A percentile compares a stretch with the other conserved stretches of the same genome.
These are phyloP conservation scores for Pyralis farinalis DNA, from an alignment of 2,888 invertebrate species.

Conservation along the genomic window DNA sequence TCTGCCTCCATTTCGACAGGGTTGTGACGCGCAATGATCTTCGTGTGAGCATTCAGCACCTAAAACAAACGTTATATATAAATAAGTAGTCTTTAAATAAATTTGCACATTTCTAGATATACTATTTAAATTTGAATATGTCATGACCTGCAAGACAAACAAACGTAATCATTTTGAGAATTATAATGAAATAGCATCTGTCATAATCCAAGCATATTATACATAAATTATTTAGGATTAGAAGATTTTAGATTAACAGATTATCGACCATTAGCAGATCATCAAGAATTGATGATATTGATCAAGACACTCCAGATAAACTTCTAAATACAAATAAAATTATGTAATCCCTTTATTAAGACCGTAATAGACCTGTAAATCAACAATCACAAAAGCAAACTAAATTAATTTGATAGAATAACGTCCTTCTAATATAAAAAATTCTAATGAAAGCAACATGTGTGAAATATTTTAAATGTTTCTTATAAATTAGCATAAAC, in stretches of 20 bases:
- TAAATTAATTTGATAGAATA: too few relatives aligned
- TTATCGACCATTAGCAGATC: constrained; percentile 2
- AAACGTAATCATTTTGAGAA: too few relatives aligned
- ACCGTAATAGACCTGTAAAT: background rate
- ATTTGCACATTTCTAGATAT: too few relatives aligned
- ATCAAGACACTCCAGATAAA: background rate
- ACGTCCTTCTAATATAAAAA: too few relatives aligned
- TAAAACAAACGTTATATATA: constrained; percentile 40
- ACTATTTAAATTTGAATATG: too few relatives aligned
- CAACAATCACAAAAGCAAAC: background rate
- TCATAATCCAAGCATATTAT: background rate
- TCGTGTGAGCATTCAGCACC: constrained; percentile 93
- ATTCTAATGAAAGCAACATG: too few relatives aligned
- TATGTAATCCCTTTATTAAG: too few relatives aligned
- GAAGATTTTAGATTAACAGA: constrained; percentile 12
- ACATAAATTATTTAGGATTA: background rate
- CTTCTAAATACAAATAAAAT: background rate
- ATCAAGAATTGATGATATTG: background rate
- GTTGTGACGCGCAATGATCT: constrained; percentile 95
- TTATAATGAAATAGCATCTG: too few relatives aligned
- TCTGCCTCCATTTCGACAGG: constrained; percentile 95
- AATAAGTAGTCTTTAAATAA: too few relatives aligned
- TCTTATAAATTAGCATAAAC: too few relatives aligned
- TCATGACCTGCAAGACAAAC: background rate
- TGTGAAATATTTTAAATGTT: too few relatives aligned